Conservation (phyloP, 2,888 invertebrate species). For the Oscheius myriophilus region DNA sequence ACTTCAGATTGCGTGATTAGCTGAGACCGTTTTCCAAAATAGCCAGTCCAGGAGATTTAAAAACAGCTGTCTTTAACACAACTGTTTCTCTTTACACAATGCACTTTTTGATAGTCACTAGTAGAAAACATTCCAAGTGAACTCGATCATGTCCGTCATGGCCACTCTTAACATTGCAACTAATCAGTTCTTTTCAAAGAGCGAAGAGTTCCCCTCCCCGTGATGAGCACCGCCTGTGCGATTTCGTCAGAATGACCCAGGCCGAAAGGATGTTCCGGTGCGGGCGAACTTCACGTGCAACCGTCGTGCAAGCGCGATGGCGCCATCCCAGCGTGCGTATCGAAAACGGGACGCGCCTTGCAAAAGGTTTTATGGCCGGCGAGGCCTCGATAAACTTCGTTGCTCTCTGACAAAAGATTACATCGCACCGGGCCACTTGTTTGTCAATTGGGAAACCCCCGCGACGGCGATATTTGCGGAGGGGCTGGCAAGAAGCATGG, state of each 20-base stretch:
- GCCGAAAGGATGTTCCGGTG: slow-evolving; percentile 1
- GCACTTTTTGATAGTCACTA: too few species aligned
- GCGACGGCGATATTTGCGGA: neutral
- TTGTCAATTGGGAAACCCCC: slow-evolving; percentile 16
- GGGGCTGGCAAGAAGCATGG: too few species aligned
- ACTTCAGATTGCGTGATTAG: too few species aligned
- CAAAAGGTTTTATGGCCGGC: slow-evolving; percentile 20
- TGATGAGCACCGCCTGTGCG: too few species aligned
- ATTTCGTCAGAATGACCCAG: slow-evolving; percentile 16
- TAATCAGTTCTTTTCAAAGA: neutral
- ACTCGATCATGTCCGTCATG: too few species aligned
- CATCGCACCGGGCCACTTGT: slow-evolving; percentile 16
- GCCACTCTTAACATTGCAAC: neutral
- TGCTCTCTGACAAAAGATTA: slow-evolving; percentile 22
- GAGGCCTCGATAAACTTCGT: slow-evolving; percentile 20
- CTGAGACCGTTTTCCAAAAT: too few species aligned
- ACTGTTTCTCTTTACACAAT: too few species aligned
- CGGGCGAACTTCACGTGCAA: slow-evolving; percentile 23
- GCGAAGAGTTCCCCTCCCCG: neutral
- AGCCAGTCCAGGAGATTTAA: too few species aligned
- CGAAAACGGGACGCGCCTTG: slow-evolving; percentile 3
- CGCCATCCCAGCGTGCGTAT: slow-evolving; percentile 12
- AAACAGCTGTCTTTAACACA: too few species aligned
- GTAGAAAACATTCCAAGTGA: too few species aligned
- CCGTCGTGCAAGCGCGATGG: slow-evolving; percentile 10